Evolutionary conservation across 2,113 vertebrate genomes (phyloP).

Genomic region (Leptosomus discolor): DNA sequence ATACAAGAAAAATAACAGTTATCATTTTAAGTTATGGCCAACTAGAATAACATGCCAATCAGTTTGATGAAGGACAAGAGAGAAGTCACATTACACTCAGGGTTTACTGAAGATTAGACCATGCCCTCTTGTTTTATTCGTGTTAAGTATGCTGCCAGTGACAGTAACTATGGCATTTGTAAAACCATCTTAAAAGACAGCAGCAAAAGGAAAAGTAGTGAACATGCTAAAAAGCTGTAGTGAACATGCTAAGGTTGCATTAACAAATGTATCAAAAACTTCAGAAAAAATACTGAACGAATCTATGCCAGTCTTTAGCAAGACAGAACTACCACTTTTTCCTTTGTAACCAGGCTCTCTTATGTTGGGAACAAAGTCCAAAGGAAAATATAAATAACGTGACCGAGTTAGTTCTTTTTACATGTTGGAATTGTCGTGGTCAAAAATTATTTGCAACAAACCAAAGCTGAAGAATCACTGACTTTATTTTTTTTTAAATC

Average conservation of each 20-base stretch:
- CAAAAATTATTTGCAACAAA: constrained; percentile 6
- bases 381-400: background rate
- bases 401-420: background rate
- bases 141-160: background rate
- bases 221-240: background rate
- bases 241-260: background rate
- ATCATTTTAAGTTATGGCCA: background rate
- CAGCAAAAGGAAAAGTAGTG: background rate
- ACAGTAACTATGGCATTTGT: background rate
- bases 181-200: background rate
- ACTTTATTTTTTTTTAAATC: background rate
- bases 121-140: background rate
- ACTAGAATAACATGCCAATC: background rate
- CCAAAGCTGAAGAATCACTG: background rate
- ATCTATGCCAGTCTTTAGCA: background rate
- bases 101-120: background rate
- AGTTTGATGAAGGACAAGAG: background rate
- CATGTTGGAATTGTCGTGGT: background rate
- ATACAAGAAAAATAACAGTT: background rate
- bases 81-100: background rate
- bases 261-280: background rate
- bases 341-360: background rate
- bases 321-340: background rate
- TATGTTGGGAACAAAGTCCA: background rate
- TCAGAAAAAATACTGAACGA: background rate